phyloP scores from a whole-genome alignment of 2,113 vertebrate species.

The Solea solea region DNA sequence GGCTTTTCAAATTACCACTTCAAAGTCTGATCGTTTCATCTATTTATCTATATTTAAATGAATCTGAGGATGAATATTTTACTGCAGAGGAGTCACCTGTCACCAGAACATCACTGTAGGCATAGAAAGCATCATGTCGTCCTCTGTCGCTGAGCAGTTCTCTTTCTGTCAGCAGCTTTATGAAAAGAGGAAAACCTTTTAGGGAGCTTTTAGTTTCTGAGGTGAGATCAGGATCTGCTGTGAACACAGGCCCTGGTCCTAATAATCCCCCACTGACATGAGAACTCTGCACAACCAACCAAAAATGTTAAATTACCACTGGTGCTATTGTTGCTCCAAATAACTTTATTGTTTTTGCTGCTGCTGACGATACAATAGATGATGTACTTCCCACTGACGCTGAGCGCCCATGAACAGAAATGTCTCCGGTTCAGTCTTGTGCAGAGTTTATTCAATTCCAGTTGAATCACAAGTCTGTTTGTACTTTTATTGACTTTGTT shows the following conservation, averaged over 20 bases:
- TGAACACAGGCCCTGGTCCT: not conserved
- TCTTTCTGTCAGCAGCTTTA: slow-evolving; percentile 1
- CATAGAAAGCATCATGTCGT: not conserved
- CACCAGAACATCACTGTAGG: not conserved
- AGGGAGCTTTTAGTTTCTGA: not conserved
- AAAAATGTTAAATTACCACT: not conserved
- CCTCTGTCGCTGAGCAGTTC: not conserved
- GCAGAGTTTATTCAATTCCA: no score
- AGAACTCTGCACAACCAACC: not conserved
- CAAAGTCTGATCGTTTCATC: not conserved
- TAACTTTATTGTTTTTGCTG: not conserved
- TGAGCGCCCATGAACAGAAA: no score
- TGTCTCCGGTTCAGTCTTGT: not conserved
- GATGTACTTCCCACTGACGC: no score
- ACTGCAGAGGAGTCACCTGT: not conserved
- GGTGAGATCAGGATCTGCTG: not conserved
- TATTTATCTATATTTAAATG: not conserved
- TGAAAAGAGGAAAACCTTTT: not conserved
- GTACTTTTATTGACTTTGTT: no score
- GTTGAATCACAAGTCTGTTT: no score
- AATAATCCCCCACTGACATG: not conserved
- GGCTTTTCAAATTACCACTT: not conserved
- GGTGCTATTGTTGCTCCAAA: not conserved
- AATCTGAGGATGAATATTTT: not conserved
- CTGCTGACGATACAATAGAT: not conserved